phyloP scores from a whole-genome alignment of 2,113 vertebrate species.

The Lamprotornis superbus region DNA sequence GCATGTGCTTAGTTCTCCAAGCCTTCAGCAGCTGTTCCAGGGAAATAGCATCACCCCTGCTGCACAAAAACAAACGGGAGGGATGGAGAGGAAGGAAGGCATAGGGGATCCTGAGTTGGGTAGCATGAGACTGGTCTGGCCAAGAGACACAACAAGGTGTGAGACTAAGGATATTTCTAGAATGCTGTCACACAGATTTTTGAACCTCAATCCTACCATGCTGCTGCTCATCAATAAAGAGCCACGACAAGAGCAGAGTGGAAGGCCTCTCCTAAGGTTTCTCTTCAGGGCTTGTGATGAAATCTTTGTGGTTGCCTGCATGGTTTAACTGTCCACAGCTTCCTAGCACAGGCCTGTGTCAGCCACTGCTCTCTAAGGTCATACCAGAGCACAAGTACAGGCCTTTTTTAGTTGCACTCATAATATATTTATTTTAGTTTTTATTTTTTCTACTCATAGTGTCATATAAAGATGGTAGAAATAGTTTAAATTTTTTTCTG shows the following conservation, averaged over 20 bases:
- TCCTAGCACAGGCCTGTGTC: background rate
- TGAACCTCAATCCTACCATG: background rate
- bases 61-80: accelerated
- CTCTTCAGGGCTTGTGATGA: background rate
- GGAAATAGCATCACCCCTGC: background rate
- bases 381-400: background rate
- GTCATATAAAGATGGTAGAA: background rate
- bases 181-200: background rate
- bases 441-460: background rate
- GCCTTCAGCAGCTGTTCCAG: background rate
- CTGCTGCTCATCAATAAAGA: background rate
- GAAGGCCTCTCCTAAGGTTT: background rate
- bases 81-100: background rate
- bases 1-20: background rate
- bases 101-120: background rate
- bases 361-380: background rate
- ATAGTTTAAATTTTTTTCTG: background rate
- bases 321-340: background rate
- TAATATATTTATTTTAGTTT: background rate
- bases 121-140: background rate
- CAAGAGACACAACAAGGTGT: background rate
- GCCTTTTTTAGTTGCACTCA: background rate
- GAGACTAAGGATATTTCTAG: background rate
- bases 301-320: background rate
- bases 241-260: background rate